These are phyloP conservation scores for Melanotaenia pygmaea DNA, from an alignment of 2,797 vertebrate genomes.

Conservation along the genomic window DNA sequence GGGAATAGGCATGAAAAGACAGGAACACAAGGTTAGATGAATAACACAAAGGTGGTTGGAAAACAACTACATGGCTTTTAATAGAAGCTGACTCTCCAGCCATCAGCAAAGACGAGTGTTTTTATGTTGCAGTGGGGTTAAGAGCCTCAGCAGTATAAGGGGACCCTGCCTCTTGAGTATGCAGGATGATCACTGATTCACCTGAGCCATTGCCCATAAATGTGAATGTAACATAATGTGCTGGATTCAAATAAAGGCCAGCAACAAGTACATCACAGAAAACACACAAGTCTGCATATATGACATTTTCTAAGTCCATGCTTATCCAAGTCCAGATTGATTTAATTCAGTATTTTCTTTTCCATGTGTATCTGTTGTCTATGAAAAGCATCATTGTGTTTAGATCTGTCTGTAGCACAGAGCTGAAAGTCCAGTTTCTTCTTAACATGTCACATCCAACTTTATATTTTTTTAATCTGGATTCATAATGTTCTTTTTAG, in stretches of 20 bases:
- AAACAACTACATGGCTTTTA: not conserved
- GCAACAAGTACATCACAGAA: constrained; percentile 34
- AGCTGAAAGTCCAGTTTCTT: not conserved
- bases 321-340: constrained; percentile 4
- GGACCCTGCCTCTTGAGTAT: constrained; percentile 13
- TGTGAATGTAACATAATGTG: constrained; percentile 45
- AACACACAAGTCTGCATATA: not conserved
- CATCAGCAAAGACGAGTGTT: not conserved
- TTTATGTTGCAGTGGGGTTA: not conserved
- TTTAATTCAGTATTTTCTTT: not conserved
- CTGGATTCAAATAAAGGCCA: constrained; percentile 44
- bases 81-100: not conserved
- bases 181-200: constrained; percentile 40
- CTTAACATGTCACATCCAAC: not conserved
- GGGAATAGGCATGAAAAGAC: not conserved
- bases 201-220: constrained; percentile 35
- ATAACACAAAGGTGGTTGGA: not conserved
- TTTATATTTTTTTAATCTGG: not conserved
- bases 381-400: not conserved
- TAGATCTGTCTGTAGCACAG: not conserved
- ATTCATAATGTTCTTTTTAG: constrained; percentile 5
- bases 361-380: not conserved
- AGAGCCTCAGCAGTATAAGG: not conserved
- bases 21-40: not conserved
- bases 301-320: not conserved